phyloP scores from a whole-genome alignment of 2,888 invertebrate species.

The Subacronicta megacephala region DNA sequence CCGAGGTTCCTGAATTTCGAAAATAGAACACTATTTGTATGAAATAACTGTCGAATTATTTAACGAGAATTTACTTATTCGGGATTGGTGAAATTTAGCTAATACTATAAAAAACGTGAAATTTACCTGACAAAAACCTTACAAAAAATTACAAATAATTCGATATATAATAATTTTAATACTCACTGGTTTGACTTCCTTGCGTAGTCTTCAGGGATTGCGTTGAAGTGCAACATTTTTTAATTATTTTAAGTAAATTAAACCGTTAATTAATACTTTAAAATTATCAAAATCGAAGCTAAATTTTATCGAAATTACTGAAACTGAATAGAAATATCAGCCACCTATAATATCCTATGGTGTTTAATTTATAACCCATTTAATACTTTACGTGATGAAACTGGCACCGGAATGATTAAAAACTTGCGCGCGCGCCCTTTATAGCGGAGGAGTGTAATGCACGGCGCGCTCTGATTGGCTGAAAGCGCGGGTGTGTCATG shows the following conservation, averaged over 20 bases:
- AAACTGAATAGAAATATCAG: constrained; percentile 88
- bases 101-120: too few species aligned
- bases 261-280: constrained; percentile 61
- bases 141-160: too few species aligned
- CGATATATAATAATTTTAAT: too few species aligned
- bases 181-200: constrained; percentile 82
- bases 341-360: constrained; percentile 85
- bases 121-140: too few species aligned
- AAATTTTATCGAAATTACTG: constrained; percentile 85
- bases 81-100: too few species aligned
- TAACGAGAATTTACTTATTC: too few species aligned
- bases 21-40: too few species aligned
- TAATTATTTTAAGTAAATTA: constrained; percentile 51
- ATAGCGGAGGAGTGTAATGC: constrained; percentile 77
- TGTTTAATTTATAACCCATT: constrained; percentile 86
- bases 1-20: too few species aligned
- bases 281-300: constrained; percentile 47
- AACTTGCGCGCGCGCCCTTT: constrained; percentile 70
- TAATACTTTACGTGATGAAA: constrained; percentile 67
- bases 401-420: constrained; percentile 48
- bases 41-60: too few species aligned
- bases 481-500: constrained; percentile 82
- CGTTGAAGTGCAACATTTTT: constrained; percentile 84
- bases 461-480: constrained; percentile 77
- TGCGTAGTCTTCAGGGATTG: constrained; percentile 81